Conservation (phyloP, 30 jellyfish, hydroid and myxozoan species). For the Hydra vulgaris region DNA sequence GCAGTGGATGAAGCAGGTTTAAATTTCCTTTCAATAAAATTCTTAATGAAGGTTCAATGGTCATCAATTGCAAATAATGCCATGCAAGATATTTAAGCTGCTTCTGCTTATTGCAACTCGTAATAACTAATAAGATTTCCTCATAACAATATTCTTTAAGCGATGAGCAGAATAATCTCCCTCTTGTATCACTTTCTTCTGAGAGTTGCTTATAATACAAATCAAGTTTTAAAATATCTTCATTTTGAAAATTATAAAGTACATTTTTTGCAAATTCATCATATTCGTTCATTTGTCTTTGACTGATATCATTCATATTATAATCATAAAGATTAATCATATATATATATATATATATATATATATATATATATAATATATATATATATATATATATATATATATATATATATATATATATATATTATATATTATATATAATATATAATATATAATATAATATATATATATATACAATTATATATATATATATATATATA, state of each 20-base stretch:
- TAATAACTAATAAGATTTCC: neutral
- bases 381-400: too few species aligned
- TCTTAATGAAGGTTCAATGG: neutral
- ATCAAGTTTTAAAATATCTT: neutral
- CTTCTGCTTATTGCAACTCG: neutral
- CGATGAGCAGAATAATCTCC: neutral
- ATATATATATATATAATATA: too few species aligned
- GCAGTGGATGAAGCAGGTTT: neutral
- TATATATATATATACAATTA: too few species aligned
- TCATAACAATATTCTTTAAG: neutral
- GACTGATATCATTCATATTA: neutral
- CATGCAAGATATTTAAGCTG: neutral
- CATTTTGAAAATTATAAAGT: neutral
- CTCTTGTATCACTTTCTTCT: neutral
- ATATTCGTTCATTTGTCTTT: neutral
- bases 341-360: too few species aligned
- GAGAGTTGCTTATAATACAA: neutral
- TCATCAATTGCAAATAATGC: constrained; percentile 23
- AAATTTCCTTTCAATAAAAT: neutral
- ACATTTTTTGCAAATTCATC: constrained; percentile 12
- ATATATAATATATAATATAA: too few species aligned
- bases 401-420: too few species aligned
- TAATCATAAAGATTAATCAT: too few species aligned
- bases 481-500: too few species aligned
- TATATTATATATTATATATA: too few species aligned